Base-by-base conservation (phyloP, 2,797 vertebrate genomes). In the Crossoptilon crossoptilon region DNA sequence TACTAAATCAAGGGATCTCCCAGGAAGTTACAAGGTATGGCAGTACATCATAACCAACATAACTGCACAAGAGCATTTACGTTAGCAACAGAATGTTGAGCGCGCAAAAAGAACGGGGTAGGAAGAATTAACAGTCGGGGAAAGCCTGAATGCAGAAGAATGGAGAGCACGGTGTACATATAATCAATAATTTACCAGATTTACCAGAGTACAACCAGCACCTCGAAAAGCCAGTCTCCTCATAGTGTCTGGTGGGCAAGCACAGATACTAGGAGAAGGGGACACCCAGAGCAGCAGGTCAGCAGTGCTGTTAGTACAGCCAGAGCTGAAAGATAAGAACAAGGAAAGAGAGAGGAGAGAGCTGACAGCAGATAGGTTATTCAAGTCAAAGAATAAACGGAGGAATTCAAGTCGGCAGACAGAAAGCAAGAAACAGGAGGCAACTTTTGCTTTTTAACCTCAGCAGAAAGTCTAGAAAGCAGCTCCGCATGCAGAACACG, bases 181-280 rank as follows among this genome's bases (percentile, higher is more conserved):
- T 95, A 95, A 97, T 97, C 96, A 97, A 97, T 94, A 98, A 98
- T 98, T 98, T 98, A 97, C 97, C 97, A 98, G 98, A 98, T 98
- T 98, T 98, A 98, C 98, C 98, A 98, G 98, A 98, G 98, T 98
- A 97, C 97, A 98, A 97, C 98, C 98, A 98, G 98, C 97, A 95
- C 98, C 98, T 97, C 97, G 98, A 97, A 98, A 98, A 97, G 98
- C 98, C 97, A 98, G 93, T 91, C 98, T 98, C 97, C 98, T 97
- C 98, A 98, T 98, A 92, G 95, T 97, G 97, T 96, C 97, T 97
- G 97, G 92, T 91, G 96, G 96, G 86, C 97, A 97, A 97, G 95
- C 62, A 97, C 97, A 97, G 96, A 93, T 96, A 97, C 80, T 86
- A 91, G 84, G 81, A 97, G 97, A 97, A 97, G 92, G 82, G 55